These are phyloP conservation scores for Calliscelio sp. DNA, from an alignment of 2,888 invertebrate species.

Conservation along the genomic window DNA sequence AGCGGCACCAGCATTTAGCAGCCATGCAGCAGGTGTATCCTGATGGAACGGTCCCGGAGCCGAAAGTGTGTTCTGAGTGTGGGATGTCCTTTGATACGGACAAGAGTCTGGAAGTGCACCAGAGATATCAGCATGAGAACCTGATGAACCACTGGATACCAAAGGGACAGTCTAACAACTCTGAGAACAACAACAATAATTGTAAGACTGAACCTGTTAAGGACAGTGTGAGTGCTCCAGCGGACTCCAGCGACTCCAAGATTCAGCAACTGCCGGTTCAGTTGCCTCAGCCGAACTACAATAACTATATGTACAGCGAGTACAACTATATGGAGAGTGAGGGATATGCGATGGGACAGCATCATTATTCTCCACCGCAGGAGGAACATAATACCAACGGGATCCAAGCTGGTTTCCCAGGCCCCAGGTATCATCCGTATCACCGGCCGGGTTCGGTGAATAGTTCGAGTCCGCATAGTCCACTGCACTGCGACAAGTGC, in stretches of 20 bases:
- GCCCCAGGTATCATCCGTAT: slow-evolving; percentile 82
- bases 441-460: slow-evolving; percentile 85
- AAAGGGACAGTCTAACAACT: slow-evolving; percentile 86
- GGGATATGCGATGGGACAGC: slow-evolving; percentile 85
- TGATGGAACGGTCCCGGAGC: slow-evolving; percentile 86
- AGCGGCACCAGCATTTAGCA: slow-evolving; percentile 76
- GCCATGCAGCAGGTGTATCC: slow-evolving; percentile 80
- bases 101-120: slow-evolving; percentile 92
- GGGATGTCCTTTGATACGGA: slow-evolving; percentile 91
- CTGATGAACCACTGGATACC: slow-evolving; percentile 91
- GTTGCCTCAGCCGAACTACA: slow-evolving; percentile 41
- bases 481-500: slow-evolving; percentile 92
- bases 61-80: slow-evolving; percentile 91
- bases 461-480: slow-evolving; percentile 90
- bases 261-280: no score
- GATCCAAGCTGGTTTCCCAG: not conserved
- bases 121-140: slow-evolving; percentile 93
- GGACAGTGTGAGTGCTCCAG: slow-evolving; percentile 88
- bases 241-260: slow-evolving; percentile 90
- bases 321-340: slow-evolving; percentile 82
- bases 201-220: slow-evolving; percentile 86
- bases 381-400: slow-evolving; percentile 86
- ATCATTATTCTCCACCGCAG: slow-evolving; percentile 86
- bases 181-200: slow-evolving; percentile 89
- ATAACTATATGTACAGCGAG: slow-evolving; percentile 74